A percentile compares a stretch with the other conserved stretches of the same genome.
These are phyloP conservation scores for Geococcyx californianus DNA, from an alignment of 2,113 vertebrate species.

Conservation along the genomic window DNA sequence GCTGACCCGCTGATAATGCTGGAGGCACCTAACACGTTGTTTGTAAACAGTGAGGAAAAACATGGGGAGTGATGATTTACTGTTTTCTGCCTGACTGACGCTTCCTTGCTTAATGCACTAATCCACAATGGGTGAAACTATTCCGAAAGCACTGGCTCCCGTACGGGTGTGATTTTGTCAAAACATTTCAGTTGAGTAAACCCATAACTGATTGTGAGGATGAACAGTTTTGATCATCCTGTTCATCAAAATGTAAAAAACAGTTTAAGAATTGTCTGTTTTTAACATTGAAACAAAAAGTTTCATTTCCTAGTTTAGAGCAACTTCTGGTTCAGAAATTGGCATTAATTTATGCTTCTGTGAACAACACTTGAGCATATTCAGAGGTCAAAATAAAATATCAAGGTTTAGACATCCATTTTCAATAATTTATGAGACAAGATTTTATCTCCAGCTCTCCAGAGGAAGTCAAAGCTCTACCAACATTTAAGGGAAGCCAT, in stretches of 20 bases:
- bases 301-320: conserved; percentile 52
- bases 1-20: not conserved
- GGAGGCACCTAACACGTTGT: not conserved
- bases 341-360: conserved; percentile 40
- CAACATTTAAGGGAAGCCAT: not conserved
- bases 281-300: conserved; percentile 55
- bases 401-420: conserved; percentile 32
- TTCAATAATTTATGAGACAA: not conserved
- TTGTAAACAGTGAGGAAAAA: conserved; percentile 16
- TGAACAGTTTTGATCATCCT: conserved; percentile 55
- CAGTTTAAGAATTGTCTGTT: conserved; percentile 45
- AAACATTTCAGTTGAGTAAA: conserved; percentile 52
- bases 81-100: conserved; percentile 29
- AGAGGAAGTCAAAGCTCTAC: not conserved
- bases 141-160: not conserved
- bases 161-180: conserved; percentile 45
- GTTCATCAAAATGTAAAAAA: conserved; percentile 38
- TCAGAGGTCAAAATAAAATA: conserved; percentile 42
- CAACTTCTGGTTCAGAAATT: conserved; percentile 45
- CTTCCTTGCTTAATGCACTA: not conserved
- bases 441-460: not conserved
- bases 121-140: conserved; percentile 12
- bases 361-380: not conserved
- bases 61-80: not conserved
- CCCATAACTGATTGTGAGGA: not conserved